Evolutionary conservation across 2,113 vertebrate genomes (phyloP), one percentile per base, ranked within the genome.

Genomic region (Melanotaenia duboulayi): DNA sequence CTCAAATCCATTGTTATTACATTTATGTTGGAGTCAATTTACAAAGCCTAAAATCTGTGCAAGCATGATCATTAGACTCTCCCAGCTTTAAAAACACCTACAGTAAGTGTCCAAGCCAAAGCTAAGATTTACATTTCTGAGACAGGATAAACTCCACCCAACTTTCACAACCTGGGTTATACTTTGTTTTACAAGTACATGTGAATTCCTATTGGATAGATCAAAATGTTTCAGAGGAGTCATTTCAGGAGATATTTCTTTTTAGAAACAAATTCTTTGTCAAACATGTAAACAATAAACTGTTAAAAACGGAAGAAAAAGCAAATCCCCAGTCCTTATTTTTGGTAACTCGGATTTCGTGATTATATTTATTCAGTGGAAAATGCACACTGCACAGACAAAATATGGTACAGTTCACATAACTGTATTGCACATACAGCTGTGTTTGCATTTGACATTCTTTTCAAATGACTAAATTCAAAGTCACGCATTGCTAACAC

Each of bases 401-500:
- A 4, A 16, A 42, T 16, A 35, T 42, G 14, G 4, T 13, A 42
- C 12, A 42, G 14, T 42, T 42, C 12, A 4, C 17, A 48, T 7
- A 48, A 7, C 13, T 48, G 11, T 2, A 5, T 3, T 46, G 44
- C 13, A 19, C 16, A n/a, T 48, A 19, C 17, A 48, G 44, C 44
- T 16, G 44, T 48, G 44, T 48, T 19, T 48, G 7, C 17, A n/a
- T 14, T 48, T 19, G 17, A n/a, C 17, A 48, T 48, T 48, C 44
- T 17, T 48, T 48, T n/a, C 17, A 7, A 19, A 48, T 48, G 16
- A 48, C 44, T 19, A 7, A 48, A 19, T n/a, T 48, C 23, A 48
- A 62, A 65, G 49, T 39, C 63, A n/a, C n/a, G n/a, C n/a, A n/a
- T 40, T 51, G 32, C 49, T n/a, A 19, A 48, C 44, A 48, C 44